Percentiles rank a stretch among this genome's conserved stretches.
Conservation (phyloP, 2,797 vertebrate genomes). For the Sebastes matsubarae region DNA sequence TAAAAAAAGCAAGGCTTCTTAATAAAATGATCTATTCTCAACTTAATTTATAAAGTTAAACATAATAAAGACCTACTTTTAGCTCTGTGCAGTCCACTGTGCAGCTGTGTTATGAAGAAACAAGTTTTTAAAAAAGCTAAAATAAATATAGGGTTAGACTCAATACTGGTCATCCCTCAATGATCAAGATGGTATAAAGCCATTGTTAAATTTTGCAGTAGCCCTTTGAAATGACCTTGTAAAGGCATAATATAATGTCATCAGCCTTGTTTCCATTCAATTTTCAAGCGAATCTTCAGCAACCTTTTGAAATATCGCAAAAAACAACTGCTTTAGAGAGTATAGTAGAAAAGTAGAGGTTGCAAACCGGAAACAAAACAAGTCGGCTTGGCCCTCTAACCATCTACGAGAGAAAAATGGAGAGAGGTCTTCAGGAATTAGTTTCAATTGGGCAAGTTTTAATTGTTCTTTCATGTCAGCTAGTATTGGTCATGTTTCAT, state of each 20-base stretch:
- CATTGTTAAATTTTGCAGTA: not conserved
- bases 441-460: too few relatives aligned
- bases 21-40: not conserved
- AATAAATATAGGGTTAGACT: not conserved
- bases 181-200: not conserved
- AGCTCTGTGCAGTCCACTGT: not conserved
- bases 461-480: too few relatives aligned
- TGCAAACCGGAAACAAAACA: too few relatives aligned
- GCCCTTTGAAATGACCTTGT: not conserved
- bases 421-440: too few relatives aligned
- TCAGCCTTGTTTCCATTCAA: not conserved
- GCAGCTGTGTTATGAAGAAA: not conserved
- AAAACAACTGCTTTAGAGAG: too few relatives aligned
- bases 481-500: too few relatives aligned
- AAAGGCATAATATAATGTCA: not conserved
- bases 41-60: not conserved
- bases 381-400: too few relatives aligned
- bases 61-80: not conserved
- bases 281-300: not conserved
- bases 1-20: not conserved
- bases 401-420: too few relatives aligned
- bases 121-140: not conserved
- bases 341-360: too few relatives aligned
- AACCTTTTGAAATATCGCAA: too few relatives aligned
- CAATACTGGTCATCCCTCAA: not conserved